These are phyloP conservation scores for Standfussiana lucernea DNA, from an alignment of 2,888 invertebrate genomes.

Conservation along the genomic window DNA sequence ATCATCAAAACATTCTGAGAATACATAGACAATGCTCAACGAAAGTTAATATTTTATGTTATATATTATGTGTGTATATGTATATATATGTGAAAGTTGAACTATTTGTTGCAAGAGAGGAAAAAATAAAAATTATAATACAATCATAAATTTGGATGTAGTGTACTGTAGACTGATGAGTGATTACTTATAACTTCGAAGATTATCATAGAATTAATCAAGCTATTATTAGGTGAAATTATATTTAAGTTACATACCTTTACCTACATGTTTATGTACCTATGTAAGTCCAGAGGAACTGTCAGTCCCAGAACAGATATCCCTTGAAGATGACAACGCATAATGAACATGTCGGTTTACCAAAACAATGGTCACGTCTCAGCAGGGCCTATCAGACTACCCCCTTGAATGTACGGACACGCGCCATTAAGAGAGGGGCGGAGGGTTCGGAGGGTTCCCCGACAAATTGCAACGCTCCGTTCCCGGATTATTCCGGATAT, in stretches of 20 bases:
- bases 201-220: background rate
- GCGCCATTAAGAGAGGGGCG: slow-evolving; percentile 52
- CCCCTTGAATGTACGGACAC: slow-evolving; percentile 70
- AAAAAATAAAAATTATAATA: too few species aligned
- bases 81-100: too few species aligned
- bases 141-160: too few species aligned
- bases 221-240: background rate
- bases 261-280: background rate
- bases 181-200: too few species aligned
- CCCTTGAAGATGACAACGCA: slow-evolving; percentile 28
- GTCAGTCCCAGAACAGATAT: background rate
- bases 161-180: too few species aligned
- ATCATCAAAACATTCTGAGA: too few species aligned
- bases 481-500: slow-evolving; percentile 77
- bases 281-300: background rate
- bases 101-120: too few species aligned
- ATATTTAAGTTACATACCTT: background rate
- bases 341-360: slow-evolving; percentile 35
- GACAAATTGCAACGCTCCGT: slow-evolving; percentile 74
- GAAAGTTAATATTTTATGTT: too few species aligned
- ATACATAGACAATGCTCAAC: too few species aligned
- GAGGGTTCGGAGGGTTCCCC: slow-evolving; percentile 56
- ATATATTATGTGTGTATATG: too few species aligned
- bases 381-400: slow-evolving; percentile 50
- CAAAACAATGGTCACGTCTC: slow-evolving; percentile 64